Base-by-base conservation (phyloP, 2,113 vertebrate genomes). In the Nesospiza acunhae region DNA sequence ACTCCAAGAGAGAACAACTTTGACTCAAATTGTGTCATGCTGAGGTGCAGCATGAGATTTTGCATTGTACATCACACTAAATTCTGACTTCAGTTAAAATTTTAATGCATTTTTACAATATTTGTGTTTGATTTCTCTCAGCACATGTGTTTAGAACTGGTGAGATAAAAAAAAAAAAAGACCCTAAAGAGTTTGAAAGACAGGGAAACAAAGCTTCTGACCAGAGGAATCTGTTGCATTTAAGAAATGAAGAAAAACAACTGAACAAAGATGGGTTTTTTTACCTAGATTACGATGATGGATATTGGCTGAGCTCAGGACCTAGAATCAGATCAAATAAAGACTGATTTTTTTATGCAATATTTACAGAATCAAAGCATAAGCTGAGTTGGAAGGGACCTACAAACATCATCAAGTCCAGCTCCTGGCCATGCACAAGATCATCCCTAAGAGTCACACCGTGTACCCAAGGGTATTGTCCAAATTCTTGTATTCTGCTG, bases 51-150 rank as follows among this genome's bases (percentile, higher is more conserved):
- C 37, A 15, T 56, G 87, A 62, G 62, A 37, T 46, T 89, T 30
- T 50, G 47, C 10, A 55, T 24, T 73, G 41, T 27, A 69, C 22
- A 64, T 75, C 12, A 60, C 13, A 16, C 24, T 28, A 60, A 78
- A 7, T 80, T 94, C 50, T 74, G 30, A 84, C 26, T 89, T 85
- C 21, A 56, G 53, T 87, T 84, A 69, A 52, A 86, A 59, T 84
- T 66, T 56, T 52, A 68, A 37, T 53, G 18, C 26, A 74, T 79
- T 76, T 97, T 89, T 89, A 79, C 33, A 44, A 41, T 83, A 64
- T 47, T 93, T 79, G 23, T 73, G 23, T 58, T 90, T 87, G 42
- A 77, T 93, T 95, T 87, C 14, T 68, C 20, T 80, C 33, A 56
- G 3, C 2, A 7, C 11, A 56, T 60, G 16, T 81, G 10, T 83